Base-by-base conservation (phyloP, 2,113 vertebrate genomes). In the Aegotheles bennettii region DNA sequence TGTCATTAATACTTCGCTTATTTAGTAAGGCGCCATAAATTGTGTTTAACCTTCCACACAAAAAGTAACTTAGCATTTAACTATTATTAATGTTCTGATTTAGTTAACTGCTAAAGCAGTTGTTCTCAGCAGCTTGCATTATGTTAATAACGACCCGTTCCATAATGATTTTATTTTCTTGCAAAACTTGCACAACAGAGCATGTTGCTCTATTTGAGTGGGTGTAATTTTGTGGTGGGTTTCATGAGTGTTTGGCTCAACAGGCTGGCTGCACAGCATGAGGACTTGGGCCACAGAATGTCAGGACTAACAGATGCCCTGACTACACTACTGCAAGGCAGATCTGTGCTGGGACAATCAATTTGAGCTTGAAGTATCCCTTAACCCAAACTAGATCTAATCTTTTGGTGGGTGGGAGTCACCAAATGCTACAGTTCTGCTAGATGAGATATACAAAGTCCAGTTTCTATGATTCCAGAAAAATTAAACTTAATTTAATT, bases 241-340 rank as follows among this genome's bases (percentile, higher is more conserved):
- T 77, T 56, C 16, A 8, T 11, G 45, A 35, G 57, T n/a, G n/a
- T 51, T 79, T 84, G 67, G 57, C 77, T 84, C 1, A 2, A 3
- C 40, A 40, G 35, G 36, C 61, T 86, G 76, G 17, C 33, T 47
- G 38, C 43, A 9, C 59, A 42, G 51, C 18, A 8, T 6, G 20
- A 21, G 40, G 7, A 3, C 25, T n/a, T 24, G 53, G 38, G 18
- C 48, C 6, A 10, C 16, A 40, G 48, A 25, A 23, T 33, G 16
- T 9, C 42, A 50, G 48, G 35, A 9, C 0, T 10, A 23, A 45
- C 12, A 43, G 40, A 38, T 42, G 19, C 47, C 35, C 40, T 28
- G 36, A 3, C 15, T 29, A 1, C 1, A 0, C 29, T 33, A 25
- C 26, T 2, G 1, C 67, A 24, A 5, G 42, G 36, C 36, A 71